Conservation (phyloP, 2,113 vertebrate species). For the Nothocercus julius region DNA sequence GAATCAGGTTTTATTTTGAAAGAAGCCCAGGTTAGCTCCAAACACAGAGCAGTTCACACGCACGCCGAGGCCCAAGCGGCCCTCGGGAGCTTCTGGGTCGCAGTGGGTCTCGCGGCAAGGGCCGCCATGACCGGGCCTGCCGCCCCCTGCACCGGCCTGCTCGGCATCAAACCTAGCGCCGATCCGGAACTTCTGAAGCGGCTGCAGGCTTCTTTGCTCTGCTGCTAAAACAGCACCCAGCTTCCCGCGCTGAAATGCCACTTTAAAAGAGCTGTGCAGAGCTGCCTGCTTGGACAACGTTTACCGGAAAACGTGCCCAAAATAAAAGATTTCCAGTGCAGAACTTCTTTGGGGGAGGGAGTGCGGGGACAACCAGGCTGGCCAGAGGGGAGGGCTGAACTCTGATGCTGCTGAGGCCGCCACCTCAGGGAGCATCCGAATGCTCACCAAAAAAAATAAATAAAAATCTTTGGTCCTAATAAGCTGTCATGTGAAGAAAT, state of each 20-base stretch:
- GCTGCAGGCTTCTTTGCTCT: background rate
- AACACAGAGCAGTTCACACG: background rate
- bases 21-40: background rate
- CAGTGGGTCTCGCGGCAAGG: background rate
- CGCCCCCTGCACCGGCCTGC: background rate
- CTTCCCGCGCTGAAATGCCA: background rate
- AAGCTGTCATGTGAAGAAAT: background rate
- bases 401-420: background rate
- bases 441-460: background rate
- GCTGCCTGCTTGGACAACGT: background rate
- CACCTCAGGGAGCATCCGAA: fast-evolving
- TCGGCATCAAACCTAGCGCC: background rate
- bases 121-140: fast-evolving
- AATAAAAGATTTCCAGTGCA: background rate
- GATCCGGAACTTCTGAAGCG: background rate
- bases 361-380: background rate
- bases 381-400: background rate
- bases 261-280: fast-evolving
- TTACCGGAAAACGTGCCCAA: background rate
- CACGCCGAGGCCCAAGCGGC: background rate
- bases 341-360: too few relatives aligned
- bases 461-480: fast-evolving
- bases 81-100: background rate
- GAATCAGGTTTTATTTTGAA: background rate
- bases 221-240: background rate